Evolutionary conservation across 2,888 invertebrate species (phyloP), one percentile per base, ranked within the genome.

Genomic region (Synergus japonicus): DNA sequence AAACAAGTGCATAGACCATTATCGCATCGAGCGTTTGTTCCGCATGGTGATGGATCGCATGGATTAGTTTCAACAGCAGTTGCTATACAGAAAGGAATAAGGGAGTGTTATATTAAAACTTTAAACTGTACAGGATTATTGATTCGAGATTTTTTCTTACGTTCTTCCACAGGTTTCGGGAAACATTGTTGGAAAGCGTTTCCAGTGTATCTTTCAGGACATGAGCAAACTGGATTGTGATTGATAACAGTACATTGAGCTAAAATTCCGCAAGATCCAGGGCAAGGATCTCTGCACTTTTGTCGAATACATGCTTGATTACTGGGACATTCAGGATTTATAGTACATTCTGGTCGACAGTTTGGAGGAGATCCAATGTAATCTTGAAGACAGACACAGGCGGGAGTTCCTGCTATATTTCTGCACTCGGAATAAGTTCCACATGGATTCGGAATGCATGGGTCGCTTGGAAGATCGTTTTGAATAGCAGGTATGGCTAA

Each of bases 401-500:
- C 94, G 5, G 96, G 95, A 77, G 96, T 95, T 84, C 93, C 94
- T 76, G 96, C 96, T 93, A 87, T 94, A 95, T 76, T 93, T 93
- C 49, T 93, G 90, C 97, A 97, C 89, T 97, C 96, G 88, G 97
- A 96, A 91, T 97, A 96, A 12, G 96, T 96, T 54, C 97, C 97
- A 91, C 97, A 97, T 0, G 97, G 97, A 44, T 96, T 95, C 69
- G 97, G 96, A 82, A 95, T 93, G 88, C 97, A 97, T 8, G 97
- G 97, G 88, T 97, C 95, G 83, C 13, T 78, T 22, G 37, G 58
- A 12, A 12, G 41, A 5, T 54, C 67, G 37, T n/a, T 79, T 69
- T 78, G 46, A 18, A 77, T 58, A 54, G 80, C 80, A 12, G 81
- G 79, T 2, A 73, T 76, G 44, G 43, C 81, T 83, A 77, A 78